Evolutionary conservation across 2,797 vertebrate genomes (phyloP), one percentile per base, ranked within the genome.

Genomic region (Acipenser ruthenus): DNA sequence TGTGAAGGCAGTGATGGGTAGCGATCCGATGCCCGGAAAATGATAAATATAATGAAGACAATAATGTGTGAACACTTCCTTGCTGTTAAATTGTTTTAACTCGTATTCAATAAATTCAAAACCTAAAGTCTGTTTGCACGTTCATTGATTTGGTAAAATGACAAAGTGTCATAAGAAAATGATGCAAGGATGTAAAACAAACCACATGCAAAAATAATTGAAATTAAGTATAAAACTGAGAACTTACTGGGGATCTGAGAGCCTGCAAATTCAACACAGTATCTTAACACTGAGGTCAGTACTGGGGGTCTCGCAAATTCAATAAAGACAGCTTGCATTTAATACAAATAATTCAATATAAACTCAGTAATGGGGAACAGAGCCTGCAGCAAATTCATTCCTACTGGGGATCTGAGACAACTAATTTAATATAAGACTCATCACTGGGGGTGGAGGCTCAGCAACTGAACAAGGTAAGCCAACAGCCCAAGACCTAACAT

Each of bases 191-290:
- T 15, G 56, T 68, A 73, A 72, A 62, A 65, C 75, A 72, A 56
- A 64, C 64, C 71, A 69, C 11, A 72, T 73, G 74, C 70, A 65
- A 65, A 58, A 63, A 68, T 79, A 72, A 70, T 80, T 78, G 13
- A 11, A 10, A 58, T 79, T 23, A 2, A 1, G 23, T 37, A 76
- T 74, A 71, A 70, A 79, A 72, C 76, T 75, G 75, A 71, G 50
- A 72, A 71, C 23, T 37, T 4, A 74, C 62, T 77, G 78, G 75
- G 80, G 71, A 79, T 77, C 74, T 69, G 66, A 72, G 75, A 78
- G 74, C 73, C 73, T 71, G 78, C 74, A 83, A 83, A 85, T 81
- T 82, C 80, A 80, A 84, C 77, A 72, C 67, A 73, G 74, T 82
- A 84, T 79, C 82, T 83, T 77, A 75, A 68, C 6, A 49, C 71